Evolutionary conservation across 1,140 invertebrate species (phyloP), one percentile per base, ranked within the genome.

Genomic region (Propsilocerus akamusi): DNA sequence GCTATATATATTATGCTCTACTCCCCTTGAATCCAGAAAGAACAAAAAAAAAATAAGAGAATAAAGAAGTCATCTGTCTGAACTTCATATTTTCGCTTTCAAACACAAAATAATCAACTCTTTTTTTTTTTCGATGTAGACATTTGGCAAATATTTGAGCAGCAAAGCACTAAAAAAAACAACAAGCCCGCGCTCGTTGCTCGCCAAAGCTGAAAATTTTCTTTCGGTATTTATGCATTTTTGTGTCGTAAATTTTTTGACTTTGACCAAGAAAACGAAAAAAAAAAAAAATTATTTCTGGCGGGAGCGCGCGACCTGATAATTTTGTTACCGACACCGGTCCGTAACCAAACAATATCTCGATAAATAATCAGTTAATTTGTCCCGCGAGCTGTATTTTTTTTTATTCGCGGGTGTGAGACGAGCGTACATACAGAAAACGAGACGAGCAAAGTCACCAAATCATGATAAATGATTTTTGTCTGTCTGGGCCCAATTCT

Each of bases 361-460:
- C 34, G 34, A 41, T 41, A 41, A 41, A 41, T 41, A 41, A 41
- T 41, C 34, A 41, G 34, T 41, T 41, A 41, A 41, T 41, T 41
- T 41, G 34, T 17, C n/a, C n/a, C n/a, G n/a, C n/a, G n/a, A n/a
- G n/a, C n/a, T n/a, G n/a, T n/a, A n/a, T n/a, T n/a, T n/a, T n/a
- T n/a, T n/a, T n/a, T n/a, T n/a, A n/a, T n/a, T n/a, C n/a, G n/a
- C n/a, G n/a, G n/a, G n/a, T n/a, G n/a, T n/a, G n/a, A n/a, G n/a
- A 10, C 17, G 34, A 37, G n/a, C 14, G 32, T 17, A 17, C 28
- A 11, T 8, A 7, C n/a, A 41, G 34, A 41, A 41, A 41, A 41
- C 34, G 34, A 41, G 34, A 41, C 34, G 34, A 30, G 28, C 14
- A 10, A n/a, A 41, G 34, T 41, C 34, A 41, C 34, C n/a, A 41